Evolutionary conservation across 2,888 invertebrate species (phyloP).

Genomic region (Diplolepis rosae): DNA sequence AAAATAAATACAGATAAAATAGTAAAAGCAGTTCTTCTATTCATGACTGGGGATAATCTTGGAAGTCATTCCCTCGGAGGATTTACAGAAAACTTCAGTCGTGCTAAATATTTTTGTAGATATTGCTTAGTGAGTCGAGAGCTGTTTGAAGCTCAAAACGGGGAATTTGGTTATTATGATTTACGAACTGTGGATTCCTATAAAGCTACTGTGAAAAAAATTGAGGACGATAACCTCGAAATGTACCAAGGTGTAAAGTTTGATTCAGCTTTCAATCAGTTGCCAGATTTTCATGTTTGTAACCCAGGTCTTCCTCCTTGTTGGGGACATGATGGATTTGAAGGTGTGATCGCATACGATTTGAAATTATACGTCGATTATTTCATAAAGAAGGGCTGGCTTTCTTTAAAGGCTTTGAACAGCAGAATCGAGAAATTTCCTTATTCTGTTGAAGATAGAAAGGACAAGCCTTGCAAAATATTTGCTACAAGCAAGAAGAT

Average conservation of each 20-base stretch:
- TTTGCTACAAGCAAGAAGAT: neutral
- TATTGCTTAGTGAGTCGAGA: constrained; percentile 44
- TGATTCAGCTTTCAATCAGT: constrained; percentile 38
- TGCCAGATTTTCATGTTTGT: constrained; percentile 32
- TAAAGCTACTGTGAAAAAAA: constrained; percentile 26
- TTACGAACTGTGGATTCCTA: constrained; percentile 35
- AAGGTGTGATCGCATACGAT: constrained; percentile 37
- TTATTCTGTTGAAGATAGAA: constrained; percentile 31
- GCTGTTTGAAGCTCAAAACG: constrained; percentile 31
- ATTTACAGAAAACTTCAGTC: constrained; percentile 55
- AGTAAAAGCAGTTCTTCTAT: constrained; percentile 48
- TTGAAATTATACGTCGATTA: constrained; percentile 30
- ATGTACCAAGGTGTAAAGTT: constrained; percentile 34
- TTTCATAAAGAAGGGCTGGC: constrained; percentile 33
- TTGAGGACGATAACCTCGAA: neutral
- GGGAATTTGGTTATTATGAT: constrained; percentile 6
- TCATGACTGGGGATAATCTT: constrained; percentile 42
- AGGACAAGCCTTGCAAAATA: constrained; percentile 31
- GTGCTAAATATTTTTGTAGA: constrained; percentile 51
- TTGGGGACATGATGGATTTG: constrained; percentile 35
- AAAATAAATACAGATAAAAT: constrained; percentile 19
- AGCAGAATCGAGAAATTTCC: constrained; percentile 13
- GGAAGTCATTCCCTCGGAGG: constrained; percentile 57
- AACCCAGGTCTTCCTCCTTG: constrained; percentile 36
- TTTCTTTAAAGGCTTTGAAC: constrained; percentile 31